Percentiles rank a stretch among this genome's conserved stretches.
Conservation (phyloP, 2,797 vertebrate species). For the Phataginus tetradactyla region DNA sequence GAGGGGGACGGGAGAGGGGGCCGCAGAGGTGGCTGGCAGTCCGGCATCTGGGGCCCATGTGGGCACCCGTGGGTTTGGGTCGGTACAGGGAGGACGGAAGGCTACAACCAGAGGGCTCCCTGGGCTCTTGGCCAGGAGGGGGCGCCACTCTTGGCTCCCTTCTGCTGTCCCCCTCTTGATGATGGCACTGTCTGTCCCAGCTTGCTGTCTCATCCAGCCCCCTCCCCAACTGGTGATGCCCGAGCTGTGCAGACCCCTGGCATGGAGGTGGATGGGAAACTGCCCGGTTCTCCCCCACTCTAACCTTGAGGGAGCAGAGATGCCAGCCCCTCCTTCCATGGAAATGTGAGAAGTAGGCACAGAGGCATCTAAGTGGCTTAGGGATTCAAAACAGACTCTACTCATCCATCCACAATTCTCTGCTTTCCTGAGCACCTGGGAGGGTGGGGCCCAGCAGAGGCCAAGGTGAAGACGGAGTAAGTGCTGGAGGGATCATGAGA, state of each 20-base stretch:
- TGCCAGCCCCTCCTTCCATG: neutral
- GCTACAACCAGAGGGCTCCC: neutral
- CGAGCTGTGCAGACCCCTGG: neutral
- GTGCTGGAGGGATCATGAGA: accelerated
- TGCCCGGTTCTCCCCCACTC: neutral
- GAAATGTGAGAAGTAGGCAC: neutral
- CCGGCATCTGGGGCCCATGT: no score
- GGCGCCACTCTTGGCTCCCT: neutral
- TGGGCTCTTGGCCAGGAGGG: slow-evolving; percentile 28
- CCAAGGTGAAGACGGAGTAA: neutral
- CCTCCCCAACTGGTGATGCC: neutral
- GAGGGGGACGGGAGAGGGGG: neutral
- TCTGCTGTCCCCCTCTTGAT: neutral
- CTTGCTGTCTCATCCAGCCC: neutral
- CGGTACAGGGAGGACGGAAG: neutral
- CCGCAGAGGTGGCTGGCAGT: neutral
- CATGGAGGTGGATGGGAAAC: neutral
- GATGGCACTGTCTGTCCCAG: neutral
- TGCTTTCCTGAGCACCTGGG: neutral
- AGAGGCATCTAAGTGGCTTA: neutral
- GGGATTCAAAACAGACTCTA: neutral
- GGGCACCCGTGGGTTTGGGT: neutral
- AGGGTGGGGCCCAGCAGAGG: neutral
- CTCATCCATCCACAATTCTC: neutral
- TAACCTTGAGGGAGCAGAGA: neutral